phyloP scores from a whole-genome alignment of 2,888 invertebrate species.

The Galerucella pusilla region DNA sequence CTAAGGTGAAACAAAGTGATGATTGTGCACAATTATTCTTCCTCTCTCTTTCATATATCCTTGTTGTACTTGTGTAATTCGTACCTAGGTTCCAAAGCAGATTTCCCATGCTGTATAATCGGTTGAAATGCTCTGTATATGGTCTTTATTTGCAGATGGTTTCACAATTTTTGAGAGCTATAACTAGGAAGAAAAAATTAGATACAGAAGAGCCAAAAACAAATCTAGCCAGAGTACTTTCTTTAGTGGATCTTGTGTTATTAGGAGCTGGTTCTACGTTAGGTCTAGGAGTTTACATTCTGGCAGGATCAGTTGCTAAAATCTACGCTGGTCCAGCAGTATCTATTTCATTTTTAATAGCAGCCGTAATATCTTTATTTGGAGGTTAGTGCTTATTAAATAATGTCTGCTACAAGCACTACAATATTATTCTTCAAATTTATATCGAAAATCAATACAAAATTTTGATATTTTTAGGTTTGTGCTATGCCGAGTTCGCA shows the following conservation, averaged over 20 bases:
- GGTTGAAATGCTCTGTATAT: background rate
- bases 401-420: background rate
- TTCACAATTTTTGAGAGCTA: constrained; percentile 34
- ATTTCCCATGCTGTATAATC: too few relatives aligned
- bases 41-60: too few relatives aligned
- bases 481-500: constrained; percentile 93
- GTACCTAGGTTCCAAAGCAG: too few relatives aligned
- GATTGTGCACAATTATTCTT: too few relatives aligned
- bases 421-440: too few relatives aligned
- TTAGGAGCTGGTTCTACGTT: constrained; percentile 85
- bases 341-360: constrained; percentile 84
- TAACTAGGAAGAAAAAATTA: constrained; percentile 65
- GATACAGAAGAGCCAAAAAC: constrained; percentile 62
- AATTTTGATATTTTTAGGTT: constrained; percentile 66
- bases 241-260: constrained; percentile 84
- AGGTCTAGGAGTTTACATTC: constrained; percentile 91
- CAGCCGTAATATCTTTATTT: constrained; percentile 89
- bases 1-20: too few relatives aligned
- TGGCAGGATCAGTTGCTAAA: constrained; percentile 86
- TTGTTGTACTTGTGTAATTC: too few relatives aligned
- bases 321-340: constrained; percentile 87
- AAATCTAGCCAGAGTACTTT: constrained; percentile 77
- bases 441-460: too few relatives aligned
- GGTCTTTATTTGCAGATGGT: constrained; percentile 24
- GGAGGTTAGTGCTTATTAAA: constrained; percentile 72